A percentile compares a stretch with the other conserved stretches of the same genome.
Conservation (phyloP, 2,797 vertebrate genomes). For the Pipistrellus pygmaeus region DNA sequence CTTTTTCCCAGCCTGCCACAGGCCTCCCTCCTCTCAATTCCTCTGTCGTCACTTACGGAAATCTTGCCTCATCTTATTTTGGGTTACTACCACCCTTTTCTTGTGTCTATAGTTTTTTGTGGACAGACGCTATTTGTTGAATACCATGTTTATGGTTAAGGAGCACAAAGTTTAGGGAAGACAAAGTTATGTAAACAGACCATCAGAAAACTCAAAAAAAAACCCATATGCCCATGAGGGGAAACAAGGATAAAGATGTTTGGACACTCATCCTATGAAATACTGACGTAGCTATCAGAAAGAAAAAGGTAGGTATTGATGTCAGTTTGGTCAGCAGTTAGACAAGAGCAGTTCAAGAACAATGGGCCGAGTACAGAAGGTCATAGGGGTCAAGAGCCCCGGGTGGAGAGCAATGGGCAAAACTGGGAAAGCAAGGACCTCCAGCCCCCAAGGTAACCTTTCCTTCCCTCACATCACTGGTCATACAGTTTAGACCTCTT, state of each 20-base stretch:
- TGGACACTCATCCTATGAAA: background rate
- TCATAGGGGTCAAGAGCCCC: background rate
- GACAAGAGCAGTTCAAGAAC: background rate
- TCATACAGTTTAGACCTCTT: background rate
- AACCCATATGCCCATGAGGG: background rate
- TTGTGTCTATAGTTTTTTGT: conserved; percentile 19
- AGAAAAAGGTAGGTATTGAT: background rate
- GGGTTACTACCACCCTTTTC: background rate
- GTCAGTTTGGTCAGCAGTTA: background rate
- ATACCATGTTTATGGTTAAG: background rate
- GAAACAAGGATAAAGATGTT: background rate
- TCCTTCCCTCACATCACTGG: background rate
- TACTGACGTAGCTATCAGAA: background rate
- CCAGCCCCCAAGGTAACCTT: background rate
- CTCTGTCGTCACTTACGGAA: background rate
- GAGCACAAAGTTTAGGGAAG: conserved; percentile 9
- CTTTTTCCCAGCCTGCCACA: background rate
- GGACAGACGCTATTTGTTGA: background rate
- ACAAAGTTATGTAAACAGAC: background rate
- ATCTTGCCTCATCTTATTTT: background rate
- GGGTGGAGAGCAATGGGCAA: background rate
- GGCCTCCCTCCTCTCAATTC: background rate
- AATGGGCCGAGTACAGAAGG: background rate
- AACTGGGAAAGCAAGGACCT: background rate
- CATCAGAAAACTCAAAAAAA: background rate